Percentiles rank a stretch among this genome's conserved stretches.
Conservation (phyloP, 2,888 invertebrate genomes). For the Trimorus sp. region DNA sequence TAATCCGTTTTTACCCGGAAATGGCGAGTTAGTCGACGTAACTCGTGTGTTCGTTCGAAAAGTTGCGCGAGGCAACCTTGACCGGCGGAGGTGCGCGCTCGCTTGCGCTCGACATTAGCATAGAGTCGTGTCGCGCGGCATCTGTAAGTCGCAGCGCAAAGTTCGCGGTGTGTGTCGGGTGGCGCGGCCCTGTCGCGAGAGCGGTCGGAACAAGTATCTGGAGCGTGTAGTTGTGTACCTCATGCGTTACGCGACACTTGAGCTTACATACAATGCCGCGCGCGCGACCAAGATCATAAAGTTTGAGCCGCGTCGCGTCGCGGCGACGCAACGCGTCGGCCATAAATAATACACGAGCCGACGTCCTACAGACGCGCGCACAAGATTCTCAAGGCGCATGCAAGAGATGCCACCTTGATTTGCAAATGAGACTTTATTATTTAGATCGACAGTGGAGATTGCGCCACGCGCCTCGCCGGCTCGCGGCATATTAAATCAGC, state of each 20-base stretch:
- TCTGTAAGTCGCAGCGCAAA: slow-evolving; percentile 46
- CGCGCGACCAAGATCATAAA: slow-evolving; percentile 63
- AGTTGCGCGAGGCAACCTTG: slow-evolving; percentile 16
- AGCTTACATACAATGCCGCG: slow-evolving; percentile 55
- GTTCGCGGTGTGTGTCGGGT: slow-evolving; percentile 59
- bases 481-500: slow-evolving; percentile 46
- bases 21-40: no score
- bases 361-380: slow-evolving; percentile 44
- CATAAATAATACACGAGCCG: slow-evolving; percentile 61
- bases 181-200: slow-evolving; percentile 71
- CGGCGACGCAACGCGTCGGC: slow-evolving; percentile 52
- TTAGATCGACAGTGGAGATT: slow-evolving; percentile 59
- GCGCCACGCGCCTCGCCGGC: slow-evolving; percentile 34
- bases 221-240: slow-evolving; percentile 74
- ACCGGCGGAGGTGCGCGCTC: neutral
- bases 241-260: slow-evolving; percentile 70
- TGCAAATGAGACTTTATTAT: slow-evolving; percentile 65
- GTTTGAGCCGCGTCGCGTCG: slow-evolving; percentile 61
- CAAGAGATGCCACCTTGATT: slow-evolving; percentile 56
- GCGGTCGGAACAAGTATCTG: slow-evolving; percentile 74
- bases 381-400: slow-evolving; percentile 46
- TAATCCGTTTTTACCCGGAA: no score
- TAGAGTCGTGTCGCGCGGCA: slow-evolving; percentile 33
- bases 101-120: slow-evolving; percentile 31
- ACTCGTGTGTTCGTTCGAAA: no score